These are phyloP conservation scores for Aleiodes testaceus DNA, from an alignment of 2,888 invertebrate species.

Conservation along the genomic window DNA sequence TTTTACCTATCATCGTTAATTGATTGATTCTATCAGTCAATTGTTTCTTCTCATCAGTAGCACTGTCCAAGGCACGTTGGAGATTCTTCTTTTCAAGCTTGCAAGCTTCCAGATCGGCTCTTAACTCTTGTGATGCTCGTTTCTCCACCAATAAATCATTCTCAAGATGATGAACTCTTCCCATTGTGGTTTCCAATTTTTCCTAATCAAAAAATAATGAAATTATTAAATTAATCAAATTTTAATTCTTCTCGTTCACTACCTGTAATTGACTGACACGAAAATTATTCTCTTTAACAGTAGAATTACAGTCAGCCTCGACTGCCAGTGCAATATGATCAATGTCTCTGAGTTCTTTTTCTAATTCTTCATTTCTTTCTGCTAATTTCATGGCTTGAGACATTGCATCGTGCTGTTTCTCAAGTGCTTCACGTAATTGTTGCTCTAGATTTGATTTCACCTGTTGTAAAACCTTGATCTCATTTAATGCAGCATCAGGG, in stretches of 20 bases:
- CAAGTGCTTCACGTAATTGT: slow-evolving; percentile 76
- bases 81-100: slow-evolving; percentile 77
- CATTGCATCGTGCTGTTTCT: slow-evolving; percentile 88
- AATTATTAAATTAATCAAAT: not conserved
- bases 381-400: slow-evolving; percentile 82
- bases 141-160: slow-evolving; percentile 72
- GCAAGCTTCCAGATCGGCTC: slow-evolving; percentile 73
- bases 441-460: slow-evolving; percentile 77
- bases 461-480: slow-evolving; percentile 77
- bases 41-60: slow-evolving; percentile 76
- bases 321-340: slow-evolving; percentile 84
- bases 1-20: slow-evolving; percentile 77
- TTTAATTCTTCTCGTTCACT: slow-evolving; percentile 43
- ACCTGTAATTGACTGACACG: slow-evolving; percentile 72
- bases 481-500: slow-evolving; percentile 61
- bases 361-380: slow-evolving; percentile 81
- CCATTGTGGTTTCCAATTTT: slow-evolving; percentile 72
- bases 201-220: slow-evolving; percentile 63
- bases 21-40: slow-evolving; percentile 77
- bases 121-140: slow-evolving; percentile 72
- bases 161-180: slow-evolving; percentile 74
- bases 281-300: slow-evolving; percentile 77
- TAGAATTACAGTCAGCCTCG: slow-evolving; percentile 84
- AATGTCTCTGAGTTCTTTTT: slow-evolving; percentile 82
- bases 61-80: slow-evolving; percentile 76